phyloP scores from a whole-genome alignment of 2,113 vertebrate genomes.

The Coptodon rendalli region DNA sequence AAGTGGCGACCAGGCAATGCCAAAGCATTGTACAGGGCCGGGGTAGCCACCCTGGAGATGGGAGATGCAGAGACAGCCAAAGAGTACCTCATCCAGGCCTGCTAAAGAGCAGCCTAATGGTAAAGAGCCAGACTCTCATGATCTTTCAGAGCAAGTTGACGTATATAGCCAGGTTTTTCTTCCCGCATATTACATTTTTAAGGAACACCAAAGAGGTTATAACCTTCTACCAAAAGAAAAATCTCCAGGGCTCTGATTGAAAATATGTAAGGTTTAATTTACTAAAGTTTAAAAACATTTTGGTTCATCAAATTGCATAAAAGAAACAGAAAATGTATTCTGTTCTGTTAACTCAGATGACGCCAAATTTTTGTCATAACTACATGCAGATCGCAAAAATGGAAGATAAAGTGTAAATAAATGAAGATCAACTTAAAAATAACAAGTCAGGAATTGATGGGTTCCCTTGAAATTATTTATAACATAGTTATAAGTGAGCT shows the following conservation, averaged over 20 bases:
- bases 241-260: background rate
- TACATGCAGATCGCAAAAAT: background rate
- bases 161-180: background rate
- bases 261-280: background rate
- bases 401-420: background rate
- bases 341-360: background rate
- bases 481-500: background rate
- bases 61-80: slow-evolving; percentile 79
- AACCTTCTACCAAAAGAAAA: background rate
- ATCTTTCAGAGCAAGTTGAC: background rate
- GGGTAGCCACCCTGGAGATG: slow-evolving; percentile 83
- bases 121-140: slow-evolving; percentile 5
- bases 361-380: background rate
- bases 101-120: slow-evolving; percentile 80
- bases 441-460: background rate
- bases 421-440: background rate
- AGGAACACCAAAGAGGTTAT: background rate
- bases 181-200: background rate
- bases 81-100: slow-evolving; percentile 75
- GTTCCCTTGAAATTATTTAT: background rate
- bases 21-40: slow-evolving; percentile 86
- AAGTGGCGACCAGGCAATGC: slow-evolving; percentile 73
- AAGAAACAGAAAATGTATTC: background rate
- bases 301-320: background rate
- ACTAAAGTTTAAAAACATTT: background rate